Conservation (phyloP, 2,797 vertebrate species). For the Poeciliopsis gracilis region DNA sequence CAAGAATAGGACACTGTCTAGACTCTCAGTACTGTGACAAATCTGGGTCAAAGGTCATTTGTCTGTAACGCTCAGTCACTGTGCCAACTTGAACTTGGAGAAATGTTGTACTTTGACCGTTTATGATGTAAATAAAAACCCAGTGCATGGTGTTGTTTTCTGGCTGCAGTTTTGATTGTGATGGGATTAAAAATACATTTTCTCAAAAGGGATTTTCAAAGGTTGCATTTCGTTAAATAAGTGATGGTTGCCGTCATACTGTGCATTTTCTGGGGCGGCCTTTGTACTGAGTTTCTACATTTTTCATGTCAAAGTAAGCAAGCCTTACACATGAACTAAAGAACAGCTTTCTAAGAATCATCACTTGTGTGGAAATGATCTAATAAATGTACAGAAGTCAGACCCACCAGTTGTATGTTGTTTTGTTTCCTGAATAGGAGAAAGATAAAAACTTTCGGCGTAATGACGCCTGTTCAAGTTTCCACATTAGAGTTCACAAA, state of each 20-base stretch:
- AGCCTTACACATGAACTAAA: not conserved
- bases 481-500: not conserved
- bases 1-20: not conserved
- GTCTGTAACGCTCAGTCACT: not conserved
- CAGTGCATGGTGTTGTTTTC: conserved; percentile 5
- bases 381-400: not conserved
- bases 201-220: conserved; percentile 18
- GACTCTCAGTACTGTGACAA: not conserved
- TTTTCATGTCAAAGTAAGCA: conserved; percentile 26
- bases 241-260: conserved; percentile 41
- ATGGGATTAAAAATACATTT: not conserved
- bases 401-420: not conserved
- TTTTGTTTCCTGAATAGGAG: not conserved
- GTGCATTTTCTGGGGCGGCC: conserved; percentile 34
- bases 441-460: not conserved
- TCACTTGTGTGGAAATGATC: not conserved
- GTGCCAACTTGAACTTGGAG: not conserved
- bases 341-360: not conserved
- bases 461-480: not conserved
- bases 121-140: conserved; percentile 38
- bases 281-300: conserved; percentile 30
- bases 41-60: not conserved
- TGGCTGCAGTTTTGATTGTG: conserved; percentile 21
- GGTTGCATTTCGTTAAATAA: conserved; percentile 39
- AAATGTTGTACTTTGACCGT: not conserved